A percentile compares a stretch with the other conserved stretches of the same genome.
Evolutionary conservation across 1,140 invertebrate genomes (phyloP).

Genomic region (Microvelia longipes): DNA sequence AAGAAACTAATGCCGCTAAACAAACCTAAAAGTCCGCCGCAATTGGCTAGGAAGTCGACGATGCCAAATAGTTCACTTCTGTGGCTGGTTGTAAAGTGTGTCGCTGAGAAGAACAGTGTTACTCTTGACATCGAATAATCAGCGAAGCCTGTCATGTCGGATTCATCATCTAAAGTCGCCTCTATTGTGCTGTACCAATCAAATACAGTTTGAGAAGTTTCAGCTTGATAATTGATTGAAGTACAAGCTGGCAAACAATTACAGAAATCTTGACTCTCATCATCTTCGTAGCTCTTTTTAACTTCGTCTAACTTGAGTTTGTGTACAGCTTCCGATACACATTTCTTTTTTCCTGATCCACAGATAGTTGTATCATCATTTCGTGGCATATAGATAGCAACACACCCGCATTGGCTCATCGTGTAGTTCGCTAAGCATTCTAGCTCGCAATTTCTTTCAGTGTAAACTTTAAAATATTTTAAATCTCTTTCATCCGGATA

Average conservation of each 20-base stretch:
- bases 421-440: constrained; percentile 28
- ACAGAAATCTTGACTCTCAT: constrained; percentile 27
- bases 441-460: constrained; percentile 27
- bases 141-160: not conserved
- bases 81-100: constrained; percentile 44
- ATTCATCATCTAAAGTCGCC: constrained; percentile 25
- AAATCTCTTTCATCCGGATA: constrained; percentile 41
- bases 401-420: not conserved
- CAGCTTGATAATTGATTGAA: constrained; percentile 45
- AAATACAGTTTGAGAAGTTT: constrained; percentile 47
- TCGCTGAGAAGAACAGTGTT: constrained; percentile 42
- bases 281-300: constrained; percentile 1
- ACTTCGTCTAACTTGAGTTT: constrained; percentile 34
- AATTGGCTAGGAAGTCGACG: constrained; percentile 38
- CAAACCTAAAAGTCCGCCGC: constrained; percentile 20
- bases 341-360: constrained; percentile 28
- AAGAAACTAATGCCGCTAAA: constrained; percentile 22
- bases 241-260: constrained; percentile 50
- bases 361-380: constrained; percentile 31
- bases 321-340: constrained; percentile 30
- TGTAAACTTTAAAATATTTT: constrained; percentile 38
- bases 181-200: constrained; percentile 25
- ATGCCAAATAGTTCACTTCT: constrained; percentile 45
- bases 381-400: constrained; percentile 14
- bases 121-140: constrained; percentile 25